Base-by-base conservation (phyloP, 2,113 vertebrate species). In the Noturus placidus region DNA sequence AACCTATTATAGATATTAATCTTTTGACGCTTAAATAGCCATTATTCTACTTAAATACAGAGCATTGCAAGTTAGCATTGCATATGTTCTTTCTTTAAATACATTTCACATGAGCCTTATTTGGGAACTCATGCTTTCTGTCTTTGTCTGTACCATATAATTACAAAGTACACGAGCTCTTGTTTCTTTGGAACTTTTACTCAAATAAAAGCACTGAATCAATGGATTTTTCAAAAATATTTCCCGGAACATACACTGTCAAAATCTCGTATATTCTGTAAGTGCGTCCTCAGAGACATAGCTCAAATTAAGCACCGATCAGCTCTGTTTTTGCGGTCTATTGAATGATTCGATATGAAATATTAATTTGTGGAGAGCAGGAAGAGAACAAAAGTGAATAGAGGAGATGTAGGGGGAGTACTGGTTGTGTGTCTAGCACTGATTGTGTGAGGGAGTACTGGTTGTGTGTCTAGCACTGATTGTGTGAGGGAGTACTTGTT, bases 291-390 rank as follows among this genome's bases (percentile, higher is more conserved):
- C 22, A 33, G 20, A 38, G 33, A n/a, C 81, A 46, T 10, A 59
- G 63, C 38, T 69, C 54, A 33, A 30, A 67, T 83, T 67, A 50
- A 30, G 63, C 38, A n/a, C 17, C 0, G 59, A 61, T 69, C 59
- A 50, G 82, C 61, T 65, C 27, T 77, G 74, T 77, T 57, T 61
- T 42, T 61, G 59, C 2, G 42, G 38, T 83, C 69, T 83, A 46
- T 83, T 27, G 81, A 65, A 83, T 38, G 13, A 83, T 65, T 50
- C 15, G 22, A 65, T 46, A 83, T 83, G 81, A 83, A 83, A 83
- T 83, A 67, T 83, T 83, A 8, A 83, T 83, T 46, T 50, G 35
- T 69, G 15, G 69, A 15, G 59, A 19, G 61, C 22, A 42, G 59
- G 15, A 50, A 65, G 22, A 50, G 25, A 67, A 33, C 1, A 79